These are phyloP conservation scores for Brachyrhaphis roseni DNA, from an alignment of 2,797 vertebrate species.

Conservation along the genomic window DNA sequence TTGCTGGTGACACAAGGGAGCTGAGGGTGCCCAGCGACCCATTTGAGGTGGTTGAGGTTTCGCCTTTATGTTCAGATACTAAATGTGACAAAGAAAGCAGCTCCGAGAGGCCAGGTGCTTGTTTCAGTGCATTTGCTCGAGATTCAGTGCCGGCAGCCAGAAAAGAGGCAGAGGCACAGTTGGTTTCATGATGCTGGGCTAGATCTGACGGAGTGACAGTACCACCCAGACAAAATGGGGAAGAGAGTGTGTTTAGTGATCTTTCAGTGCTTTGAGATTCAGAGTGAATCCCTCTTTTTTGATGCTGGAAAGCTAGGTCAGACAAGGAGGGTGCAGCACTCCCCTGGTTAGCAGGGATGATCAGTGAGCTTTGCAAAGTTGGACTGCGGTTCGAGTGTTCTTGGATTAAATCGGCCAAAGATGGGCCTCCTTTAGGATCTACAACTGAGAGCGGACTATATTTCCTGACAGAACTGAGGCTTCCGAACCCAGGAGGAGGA, in stretches of 20 bases:
- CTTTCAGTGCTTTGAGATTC: constrained; percentile 16
- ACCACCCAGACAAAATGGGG: constrained; percentile 40
- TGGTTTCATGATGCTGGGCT: constrained; percentile 65
- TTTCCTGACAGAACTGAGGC: constrained; percentile 71
- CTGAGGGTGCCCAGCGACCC: constrained; percentile 60
- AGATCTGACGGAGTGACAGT: constrained; percentile 79
- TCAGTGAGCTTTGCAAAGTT: constrained; percentile 62
- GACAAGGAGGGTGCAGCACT: constrained; percentile 50
- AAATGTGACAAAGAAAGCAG: constrained; percentile 83
- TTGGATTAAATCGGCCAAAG: constrained; percentile 89
- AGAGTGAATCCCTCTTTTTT: constrained; percentile 41
- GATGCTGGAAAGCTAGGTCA: constrained; percentile 65
- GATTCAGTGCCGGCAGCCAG: constrained; percentile 28
- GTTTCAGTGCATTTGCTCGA: constrained; percentile 34
- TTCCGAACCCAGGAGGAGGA: constrained; percentile 73
- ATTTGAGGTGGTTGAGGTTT: constrained; percentile 69
- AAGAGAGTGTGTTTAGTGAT: not conserved
- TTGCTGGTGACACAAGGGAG: constrained; percentile 60
- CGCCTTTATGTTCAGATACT: constrained; percentile 74
- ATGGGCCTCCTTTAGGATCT: constrained; percentile 79
- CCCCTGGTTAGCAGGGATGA: constrained; percentile 61
- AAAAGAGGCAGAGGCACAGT: constrained; percentile 24
- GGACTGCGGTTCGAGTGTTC: constrained; percentile 82
- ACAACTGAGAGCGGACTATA: constrained; percentile 61
- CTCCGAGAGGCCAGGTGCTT: constrained; percentile 71